A percentile compares a stretch with the other conserved stretches of the same genome.
Evolutionary conservation across 2,113 vertebrate genomes (phyloP).

Genomic region (Agapornis roseicollis): DNA sequence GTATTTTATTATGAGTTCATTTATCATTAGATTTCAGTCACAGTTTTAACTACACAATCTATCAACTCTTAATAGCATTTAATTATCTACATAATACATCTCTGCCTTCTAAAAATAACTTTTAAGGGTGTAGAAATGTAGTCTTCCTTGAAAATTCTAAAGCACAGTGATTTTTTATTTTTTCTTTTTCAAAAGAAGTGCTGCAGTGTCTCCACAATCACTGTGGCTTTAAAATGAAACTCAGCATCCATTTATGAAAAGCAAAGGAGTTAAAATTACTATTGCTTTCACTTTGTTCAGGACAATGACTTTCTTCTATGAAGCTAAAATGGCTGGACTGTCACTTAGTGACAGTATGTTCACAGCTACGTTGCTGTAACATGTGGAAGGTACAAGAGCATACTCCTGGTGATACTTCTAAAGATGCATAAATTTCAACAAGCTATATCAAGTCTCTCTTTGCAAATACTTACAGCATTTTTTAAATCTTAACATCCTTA

Average conservation of each 20-base stretch:
- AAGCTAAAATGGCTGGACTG: slow-evolving; percentile 31
- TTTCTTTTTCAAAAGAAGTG: not conserved
- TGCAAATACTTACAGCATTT: not conserved
- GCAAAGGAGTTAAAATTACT: not conserved
- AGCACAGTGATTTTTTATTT: too few species aligned
- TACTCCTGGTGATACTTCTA: slow-evolving; percentile 22
- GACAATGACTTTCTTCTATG: slow-evolving; percentile 15
- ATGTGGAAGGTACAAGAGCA: not conserved
- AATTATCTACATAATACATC: not conserved
- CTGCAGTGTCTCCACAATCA: not conserved
- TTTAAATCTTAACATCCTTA: not conserved
- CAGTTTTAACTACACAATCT: not conserved
- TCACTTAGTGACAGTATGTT: slow-evolving; percentile 28
- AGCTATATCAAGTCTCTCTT: not conserved
- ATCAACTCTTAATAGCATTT: not conserved
- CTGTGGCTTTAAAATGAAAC: not conserved
- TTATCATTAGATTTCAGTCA: not conserved
- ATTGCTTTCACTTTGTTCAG: slow-evolving; percentile 41
- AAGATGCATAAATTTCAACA: slow-evolving; percentile 17
- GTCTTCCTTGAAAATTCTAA: not conserved
- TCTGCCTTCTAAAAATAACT: not conserved
- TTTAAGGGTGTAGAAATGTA: not conserved
- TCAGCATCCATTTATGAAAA: not conserved
- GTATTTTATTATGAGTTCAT: not conserved
- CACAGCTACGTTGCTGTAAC: not conserved